phyloP scores from a whole-genome alignment of 2,113 vertebrate genomes.

The Pungitius pungitius region DNA sequence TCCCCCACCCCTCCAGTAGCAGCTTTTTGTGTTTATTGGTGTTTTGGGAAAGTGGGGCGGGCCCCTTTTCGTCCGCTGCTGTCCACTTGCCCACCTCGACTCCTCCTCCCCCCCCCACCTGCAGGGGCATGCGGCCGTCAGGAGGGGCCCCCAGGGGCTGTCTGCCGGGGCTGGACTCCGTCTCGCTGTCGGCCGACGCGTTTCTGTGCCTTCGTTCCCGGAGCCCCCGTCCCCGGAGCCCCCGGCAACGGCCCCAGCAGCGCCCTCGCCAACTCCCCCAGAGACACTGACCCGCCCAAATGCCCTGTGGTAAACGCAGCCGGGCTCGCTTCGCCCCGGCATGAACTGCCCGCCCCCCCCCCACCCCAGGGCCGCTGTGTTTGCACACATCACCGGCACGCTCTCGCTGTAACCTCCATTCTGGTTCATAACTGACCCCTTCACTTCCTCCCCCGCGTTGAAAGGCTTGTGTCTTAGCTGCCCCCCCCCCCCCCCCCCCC shows the following conservation, averaged over 20 bases:
- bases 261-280: conserved; percentile 70
- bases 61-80: conserved; percentile 64
- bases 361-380: conserved; percentile 57
- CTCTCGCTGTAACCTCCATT: conserved; percentile 39
- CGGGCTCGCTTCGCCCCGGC: conserved; percentile 54
- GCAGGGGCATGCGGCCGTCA: conserved; percentile 81
- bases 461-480: conserved; percentile 34
- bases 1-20: too few relatives aligned
- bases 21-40: conserved; percentile 47
- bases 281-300: conserved; percentile 78
- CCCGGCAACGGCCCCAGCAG: conserved; percentile 77
- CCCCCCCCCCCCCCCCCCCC: conserved; percentile 30
- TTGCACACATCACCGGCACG: conserved; percentile 63
- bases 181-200: conserved; percentile 79
- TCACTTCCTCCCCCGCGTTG: not conserved
- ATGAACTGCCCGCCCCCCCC: conserved; percentile 46
- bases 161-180: conserved; percentile 82
- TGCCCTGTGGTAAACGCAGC: conserved; percentile 81
- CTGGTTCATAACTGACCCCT: conserved; percentile 46
- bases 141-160: conserved; percentile 80
- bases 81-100: conserved; percentile 77
- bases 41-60: conserved; percentile 41
- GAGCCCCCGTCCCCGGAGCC: conserved; percentile 76
- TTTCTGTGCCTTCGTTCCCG: conserved; percentile 82
- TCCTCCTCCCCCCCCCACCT: conserved; percentile 52